Percentiles rank a stretch among this genome's conserved stretches.
These are phyloP conservation scores for Mesoligia furuncula DNA, from an alignment of 2,888 invertebrate species.

Conservation along the genomic window DNA sequence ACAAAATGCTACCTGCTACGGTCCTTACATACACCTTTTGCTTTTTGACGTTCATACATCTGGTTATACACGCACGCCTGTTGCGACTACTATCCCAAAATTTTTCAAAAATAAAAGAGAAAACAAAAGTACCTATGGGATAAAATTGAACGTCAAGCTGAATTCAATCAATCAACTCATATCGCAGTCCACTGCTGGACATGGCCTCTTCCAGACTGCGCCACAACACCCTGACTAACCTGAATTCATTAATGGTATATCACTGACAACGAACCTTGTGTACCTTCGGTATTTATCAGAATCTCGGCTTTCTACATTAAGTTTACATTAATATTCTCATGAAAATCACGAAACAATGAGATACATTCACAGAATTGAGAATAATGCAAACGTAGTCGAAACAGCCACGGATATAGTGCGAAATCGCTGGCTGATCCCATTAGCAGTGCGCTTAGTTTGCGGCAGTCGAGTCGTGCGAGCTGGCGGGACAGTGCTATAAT, in stretches of 20 bases:
- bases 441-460: conserved; percentile 42
- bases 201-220: too few relatives aligned
- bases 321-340: background rate
- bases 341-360: conserved; percentile 13
- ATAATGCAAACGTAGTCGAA: conserved; percentile 26
- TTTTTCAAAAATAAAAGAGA: background rate
- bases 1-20: background rate
- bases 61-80: background rate
- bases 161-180: background rate
- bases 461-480: conserved; percentile 22
- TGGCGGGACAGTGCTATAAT: conserved; percentile 17
- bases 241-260: background rate
- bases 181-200: too few relatives aligned
- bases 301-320: background rate
- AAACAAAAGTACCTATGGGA: conserved; percentile 7
- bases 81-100: background rate
- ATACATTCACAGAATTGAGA: conserved; percentile 10
- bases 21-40: background rate
- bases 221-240: too few relatives aligned
- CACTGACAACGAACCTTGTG: too few relatives aligned
- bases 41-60: background rate
- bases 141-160: background rate
- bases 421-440: conserved; percentile 28
- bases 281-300: too few relatives aligned
- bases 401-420: background rate